Conservation (phyloP, 2,888 invertebrate genomes). For the Creontiades dilutus region DNA sequence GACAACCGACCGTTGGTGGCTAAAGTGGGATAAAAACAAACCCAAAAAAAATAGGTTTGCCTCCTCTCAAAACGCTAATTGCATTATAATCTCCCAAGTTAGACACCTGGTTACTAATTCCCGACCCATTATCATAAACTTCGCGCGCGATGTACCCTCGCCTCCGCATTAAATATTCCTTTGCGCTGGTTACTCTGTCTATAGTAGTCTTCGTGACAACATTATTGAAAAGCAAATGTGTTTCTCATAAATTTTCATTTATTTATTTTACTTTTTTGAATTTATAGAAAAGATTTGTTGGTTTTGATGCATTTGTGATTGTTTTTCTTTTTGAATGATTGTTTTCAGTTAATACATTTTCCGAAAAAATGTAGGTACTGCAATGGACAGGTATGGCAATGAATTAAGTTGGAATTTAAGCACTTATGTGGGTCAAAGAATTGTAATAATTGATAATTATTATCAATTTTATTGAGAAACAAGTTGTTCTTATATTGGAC, state of each 20-base stretch:
- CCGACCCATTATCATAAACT: conserved; percentile 53
- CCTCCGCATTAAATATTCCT: conserved; percentile 42
- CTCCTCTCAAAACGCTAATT: conserved; percentile 40
- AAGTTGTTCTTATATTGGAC: too few species aligned
- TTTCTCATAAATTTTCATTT: neutral
- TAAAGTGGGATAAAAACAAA: neutral
- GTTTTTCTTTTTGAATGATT: too few species aligned
- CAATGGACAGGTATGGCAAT: too few species aligned
- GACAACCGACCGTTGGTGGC: neutral
- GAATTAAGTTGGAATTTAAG: too few species aligned
- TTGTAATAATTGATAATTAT: too few species aligned
- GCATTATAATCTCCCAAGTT: conserved; percentile 53
- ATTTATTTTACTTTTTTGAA: too few species aligned
- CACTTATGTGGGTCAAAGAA: too few species aligned
- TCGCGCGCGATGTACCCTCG: conserved; percentile 1
- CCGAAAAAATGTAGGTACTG: too few species aligned
- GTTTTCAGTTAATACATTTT: too few species aligned
- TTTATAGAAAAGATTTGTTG: too few species aligned
- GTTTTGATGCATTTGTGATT: too few species aligned
- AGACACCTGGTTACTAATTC: conserved; percentile 55
- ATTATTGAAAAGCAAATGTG: neutral
- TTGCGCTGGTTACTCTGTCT: neutral
- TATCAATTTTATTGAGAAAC: too few species aligned
- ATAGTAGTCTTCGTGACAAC: neutral
- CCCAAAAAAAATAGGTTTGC: neutral